Base-by-base conservation (phyloP, 2,888 invertebrate genomes). In the Rhodophaea formosa region DNA sequence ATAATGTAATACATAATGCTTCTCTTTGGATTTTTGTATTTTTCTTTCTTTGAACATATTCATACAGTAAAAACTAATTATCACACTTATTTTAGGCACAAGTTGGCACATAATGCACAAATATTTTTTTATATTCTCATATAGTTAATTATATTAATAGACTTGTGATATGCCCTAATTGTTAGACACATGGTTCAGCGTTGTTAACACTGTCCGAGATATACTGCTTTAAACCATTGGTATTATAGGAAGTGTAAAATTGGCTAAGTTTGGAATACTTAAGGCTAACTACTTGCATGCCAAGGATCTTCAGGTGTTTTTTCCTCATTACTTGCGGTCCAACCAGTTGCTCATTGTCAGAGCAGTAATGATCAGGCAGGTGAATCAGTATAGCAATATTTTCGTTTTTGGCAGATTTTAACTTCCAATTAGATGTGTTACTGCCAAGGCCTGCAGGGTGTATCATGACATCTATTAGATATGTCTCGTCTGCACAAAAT, bases 301-400 rank as follows among this genome's bases (percentile, higher is more conserved):
- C 95, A 49, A 95, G 79, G 65, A 92, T 86, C 70, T 89, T 88
- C 10, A 95, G 82, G 74, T 95, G 94, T 59, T 93, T 90, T 59
- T 89, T 92, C 64, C 93, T 92, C 93, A 94, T 93, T 2, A 88
- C 77, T 76, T 94, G 94, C 23, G 93, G 92, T 0, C 95, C 95
- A 64, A 93, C 86, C 17, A 95, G 77, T 54, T 88, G 80, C 47
- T 83, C 79, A 45, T 90, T 91, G 60, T 92, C 90, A 45, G 91
- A 88, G 72, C 94, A 94, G 76, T 92, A 95, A 77, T 95, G 93
- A 63, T 95, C 94, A 1, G 95, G 94, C 56, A 94, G 80, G 73
- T 94, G 91, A 58, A 95, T 91, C 56, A 95, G 76, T 42, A 95
- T 66, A 0, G 93, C 94, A 46, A 91, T 86, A 67, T 88, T 92